Conservation (phyloP, 1,140 invertebrate species). For the Papilio polytes region DNA sequence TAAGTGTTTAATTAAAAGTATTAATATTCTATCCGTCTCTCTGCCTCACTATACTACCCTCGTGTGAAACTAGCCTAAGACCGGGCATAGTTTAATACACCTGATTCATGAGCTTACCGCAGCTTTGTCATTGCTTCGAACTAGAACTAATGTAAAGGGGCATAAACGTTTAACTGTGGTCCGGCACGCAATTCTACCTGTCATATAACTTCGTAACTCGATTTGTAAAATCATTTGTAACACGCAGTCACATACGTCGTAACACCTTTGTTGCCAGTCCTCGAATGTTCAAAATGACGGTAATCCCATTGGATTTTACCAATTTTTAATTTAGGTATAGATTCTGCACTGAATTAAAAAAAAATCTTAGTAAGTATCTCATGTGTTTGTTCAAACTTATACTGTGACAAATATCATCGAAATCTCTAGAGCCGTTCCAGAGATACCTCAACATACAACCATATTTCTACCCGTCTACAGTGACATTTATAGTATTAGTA, state of each 20-base stretch:
- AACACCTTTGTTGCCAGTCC: background rate
- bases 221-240: conserved; percentile 17
- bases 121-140: conserved; percentile 49
- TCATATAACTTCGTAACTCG: conserved; percentile 6
- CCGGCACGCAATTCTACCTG: background rate
- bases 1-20: background rate
- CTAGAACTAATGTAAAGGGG: background rate
- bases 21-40: background rate
- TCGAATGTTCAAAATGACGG: too few relatives aligned
- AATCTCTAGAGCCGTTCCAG: too few relatives aligned
- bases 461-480: too few relatives aligned
- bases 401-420: too few relatives aligned
- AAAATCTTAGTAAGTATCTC: too few relatives aligned
- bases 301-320: too few relatives aligned
- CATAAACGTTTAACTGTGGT: conserved; percentile 11
- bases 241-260: background rate
- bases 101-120: conserved; percentile 46
- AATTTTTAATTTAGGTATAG: too few relatives aligned
- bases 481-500: too few relatives aligned
- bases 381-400: too few relatives aligned
- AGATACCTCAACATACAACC: too few relatives aligned
- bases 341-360: too few relatives aligned
- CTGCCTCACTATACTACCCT: background rate
- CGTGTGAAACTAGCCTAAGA: conserved; percentile 37
- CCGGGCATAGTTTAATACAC: conserved; percentile 50